Evolutionary conservation across 1,140 invertebrate genomes (phyloP).

Genomic region (Atta texana): DNA sequence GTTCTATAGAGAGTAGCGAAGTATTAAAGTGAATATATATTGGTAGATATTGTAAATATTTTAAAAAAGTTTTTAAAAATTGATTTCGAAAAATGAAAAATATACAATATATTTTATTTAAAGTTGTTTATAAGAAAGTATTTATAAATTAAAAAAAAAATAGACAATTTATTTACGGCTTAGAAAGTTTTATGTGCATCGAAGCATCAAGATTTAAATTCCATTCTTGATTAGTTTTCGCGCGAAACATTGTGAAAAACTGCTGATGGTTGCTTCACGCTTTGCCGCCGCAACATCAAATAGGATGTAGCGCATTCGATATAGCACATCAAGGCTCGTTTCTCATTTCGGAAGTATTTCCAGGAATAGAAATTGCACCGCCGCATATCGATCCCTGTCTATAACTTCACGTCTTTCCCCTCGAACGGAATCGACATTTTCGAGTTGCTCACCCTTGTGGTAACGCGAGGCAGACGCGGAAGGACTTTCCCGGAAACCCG

Average conservation of each 20-base stretch:
- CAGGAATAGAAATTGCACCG: slow-evolving; percentile 54
- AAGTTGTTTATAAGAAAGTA: background rate
- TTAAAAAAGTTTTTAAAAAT: too few species aligned
- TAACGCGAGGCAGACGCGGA: slow-evolving; percentile 65
- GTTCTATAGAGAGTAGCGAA: background rate
- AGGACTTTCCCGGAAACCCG: slow-evolving; percentile 68
- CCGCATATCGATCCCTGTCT: slow-evolving; percentile 34
- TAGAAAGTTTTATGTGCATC: background rate
- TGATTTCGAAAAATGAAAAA: background rate
- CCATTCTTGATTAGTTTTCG: slow-evolving; percentile 21
- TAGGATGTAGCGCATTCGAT: slow-evolving; percentile 22
- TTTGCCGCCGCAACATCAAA: slow-evolving; percentile 9
- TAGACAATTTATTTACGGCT: background rate
- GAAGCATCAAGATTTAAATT: slow-evolving; percentile 23
- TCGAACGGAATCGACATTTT: slow-evolving; percentile 67
- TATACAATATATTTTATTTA: background rate
- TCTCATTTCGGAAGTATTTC: slow-evolving; percentile 45
- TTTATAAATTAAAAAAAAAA: background rate
- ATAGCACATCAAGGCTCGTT: slow-evolving; percentile 35
- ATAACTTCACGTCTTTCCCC: background rate
- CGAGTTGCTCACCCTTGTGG: slow-evolving; percentile 58
- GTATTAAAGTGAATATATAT: background rate
- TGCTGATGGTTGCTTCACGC: slow-evolving; percentile 36
- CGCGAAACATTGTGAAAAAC: background rate
- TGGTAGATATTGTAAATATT: background rate